Percentiles rank a stretch among this genome's conserved stretches.
These are phyloP conservation scores for Ophonus ardosiacus DNA, from an alignment of 2,888 invertebrate species.

Conservation along the genomic window DNA sequence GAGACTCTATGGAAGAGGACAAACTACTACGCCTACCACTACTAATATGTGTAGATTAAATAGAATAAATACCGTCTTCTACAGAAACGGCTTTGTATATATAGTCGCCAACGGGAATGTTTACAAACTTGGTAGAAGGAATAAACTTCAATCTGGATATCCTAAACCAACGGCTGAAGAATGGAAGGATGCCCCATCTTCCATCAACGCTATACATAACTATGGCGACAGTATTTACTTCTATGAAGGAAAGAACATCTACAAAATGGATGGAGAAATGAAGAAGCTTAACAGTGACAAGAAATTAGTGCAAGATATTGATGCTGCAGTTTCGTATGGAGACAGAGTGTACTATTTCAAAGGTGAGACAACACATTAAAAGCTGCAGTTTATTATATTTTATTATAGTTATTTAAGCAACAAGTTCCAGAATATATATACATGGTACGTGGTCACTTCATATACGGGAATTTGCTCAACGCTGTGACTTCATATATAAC, in stretches of 20 bases:
- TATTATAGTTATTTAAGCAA: neutral
- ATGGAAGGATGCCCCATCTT: constrained; percentile 40
- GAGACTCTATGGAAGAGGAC: constrained; percentile 1
- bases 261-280: constrained; percentile 1
- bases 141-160: neutral
- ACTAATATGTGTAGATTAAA: neutral
- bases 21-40: neutral
- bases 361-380: neutral
- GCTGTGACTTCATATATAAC: no score
- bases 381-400: no score
- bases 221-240: neutral
- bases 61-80: constrained; percentile 3
- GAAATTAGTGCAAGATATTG: neutral
- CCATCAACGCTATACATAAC: constrained; percentile 32
- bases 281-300: neutral
- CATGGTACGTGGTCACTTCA: no score
- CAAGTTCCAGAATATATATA: no score
- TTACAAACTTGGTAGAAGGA: neutral
- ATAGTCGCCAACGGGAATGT: neutral
- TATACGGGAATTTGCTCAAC: no score
- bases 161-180: constrained; percentile 11
- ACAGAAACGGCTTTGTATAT: neutral
- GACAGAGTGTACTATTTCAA: constrained; percentile 16
- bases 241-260: constrained; percentile 3
- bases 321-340: neutral